Evolutionary conservation across 2,888 invertebrate species (phyloP).

Genomic region (Sinhomidia bicolor): DNA sequence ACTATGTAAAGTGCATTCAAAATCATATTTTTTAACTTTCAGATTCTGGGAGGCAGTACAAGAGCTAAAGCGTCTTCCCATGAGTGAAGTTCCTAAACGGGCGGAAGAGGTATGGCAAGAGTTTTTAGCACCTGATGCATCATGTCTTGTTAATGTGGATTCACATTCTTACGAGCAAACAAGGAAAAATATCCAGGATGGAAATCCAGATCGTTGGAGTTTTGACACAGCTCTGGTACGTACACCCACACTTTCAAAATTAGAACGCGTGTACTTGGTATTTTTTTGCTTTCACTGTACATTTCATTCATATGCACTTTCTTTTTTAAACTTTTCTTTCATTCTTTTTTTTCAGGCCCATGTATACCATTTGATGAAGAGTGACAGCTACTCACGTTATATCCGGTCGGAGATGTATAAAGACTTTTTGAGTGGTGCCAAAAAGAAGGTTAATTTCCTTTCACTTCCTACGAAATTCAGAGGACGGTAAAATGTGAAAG

Average conservation of each 20-base stretch:
- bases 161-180: slow-evolving; percentile 93
- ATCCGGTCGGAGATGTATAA: slow-evolving; percentile 99
- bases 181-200: slow-evolving; percentile 87
- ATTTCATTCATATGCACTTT: background rate
- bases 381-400: slow-evolving; percentile 98
- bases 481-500: slow-evolving; percentile 72
- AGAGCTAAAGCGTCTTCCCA: slow-evolving; percentile 91
- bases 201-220: slow-evolving; percentile 93
- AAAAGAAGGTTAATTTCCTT: slow-evolving; percentile 91
- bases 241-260: slow-evolving; percentile 70
- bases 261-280: no score
- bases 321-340: background rate
- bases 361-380: slow-evolving; percentile 99
- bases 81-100: slow-evolving; percentile 88
- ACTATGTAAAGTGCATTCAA: background rate
- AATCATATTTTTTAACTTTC: background rate
- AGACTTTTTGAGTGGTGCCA: slow-evolving; percentile 96
- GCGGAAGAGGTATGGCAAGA: slow-evolving; percentile 96
- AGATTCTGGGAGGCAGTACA: slow-evolving; percentile 98
- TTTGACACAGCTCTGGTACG: slow-evolving; percentile 98
- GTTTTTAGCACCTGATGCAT: slow-evolving; percentile 95
- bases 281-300: background rate
- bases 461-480: slow-evolving; percentile 80
- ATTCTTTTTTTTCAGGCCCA: slow-evolving; percentile 89
- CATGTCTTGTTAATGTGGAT: slow-evolving; percentile 98